Percentiles rank a stretch among this genome's conserved stretches.
phyloP scores from a whole-genome alignment of 30 jellyfish, hydroid and myxozoan genomes.

The Aurelia coerulea region DNA sequence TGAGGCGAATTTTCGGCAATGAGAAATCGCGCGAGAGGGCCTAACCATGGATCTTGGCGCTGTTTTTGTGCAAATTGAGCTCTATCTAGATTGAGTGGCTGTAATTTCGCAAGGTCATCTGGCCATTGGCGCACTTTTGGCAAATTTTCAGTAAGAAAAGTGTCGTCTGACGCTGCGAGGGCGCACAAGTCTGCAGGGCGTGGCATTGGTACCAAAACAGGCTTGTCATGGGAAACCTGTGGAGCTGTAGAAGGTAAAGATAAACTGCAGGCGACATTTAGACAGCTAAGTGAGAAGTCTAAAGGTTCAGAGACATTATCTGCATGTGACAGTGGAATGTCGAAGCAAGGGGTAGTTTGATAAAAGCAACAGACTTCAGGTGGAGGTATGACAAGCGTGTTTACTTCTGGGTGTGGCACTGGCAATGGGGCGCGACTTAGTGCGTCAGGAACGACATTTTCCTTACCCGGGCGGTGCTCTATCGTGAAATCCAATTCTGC shows the following conservation, averaged over 20 bases:
- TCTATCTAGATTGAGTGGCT: not conserved
- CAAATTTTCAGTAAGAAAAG: no score
- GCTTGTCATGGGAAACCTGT: no score
- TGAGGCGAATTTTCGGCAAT: constrained; percentile 1
- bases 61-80: constrained; percentile 11
- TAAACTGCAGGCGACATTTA: no score
- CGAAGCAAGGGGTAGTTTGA: not conserved
- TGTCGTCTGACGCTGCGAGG: no score
- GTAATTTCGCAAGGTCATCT: not conserved
- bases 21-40: not conserved
- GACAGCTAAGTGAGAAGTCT: not conserved
- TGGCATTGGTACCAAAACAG: no score
- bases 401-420: not conserved
- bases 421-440: constrained; percentile 46
- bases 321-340: no score
- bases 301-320: not conserved
- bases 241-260: not conserved
- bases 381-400: constrained; percentile 13
- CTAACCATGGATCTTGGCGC: constrained; percentile 13
- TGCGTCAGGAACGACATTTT: constrained; percentile 33
- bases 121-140: not conserved
- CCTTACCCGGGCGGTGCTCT: constrained; percentile 53
- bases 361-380: not conserved
- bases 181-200: no score
- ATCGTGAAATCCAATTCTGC: no score